Base-by-base conservation (phyloP, 2,113 vertebrate species). In the Corapipo altera region DNA sequence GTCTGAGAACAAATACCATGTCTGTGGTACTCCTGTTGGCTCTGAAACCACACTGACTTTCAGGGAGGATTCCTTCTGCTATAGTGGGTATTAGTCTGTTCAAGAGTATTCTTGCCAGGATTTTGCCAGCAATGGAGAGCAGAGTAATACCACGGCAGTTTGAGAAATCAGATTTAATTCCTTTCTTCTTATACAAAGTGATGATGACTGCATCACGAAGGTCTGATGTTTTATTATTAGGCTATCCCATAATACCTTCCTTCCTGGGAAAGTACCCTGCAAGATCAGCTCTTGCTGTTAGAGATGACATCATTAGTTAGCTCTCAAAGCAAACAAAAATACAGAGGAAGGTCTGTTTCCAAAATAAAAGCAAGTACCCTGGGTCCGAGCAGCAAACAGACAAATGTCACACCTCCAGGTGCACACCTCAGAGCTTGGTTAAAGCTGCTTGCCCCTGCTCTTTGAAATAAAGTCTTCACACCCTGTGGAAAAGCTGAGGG, bases 301-400 rank as follows among this genome's bases (percentile, higher is more conserved):
- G 61, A 9, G 20, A 66, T 8, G 33, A 58, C 37, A 83, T 28
- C n/a, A 28, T 32, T 16, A 12, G 3, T 44, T 5, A 14, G 12
- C 28, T 27, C 51, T 85, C 46, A 62, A 84, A 93, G 61, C 2
- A 3, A 77, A 41, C 59, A 39, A 22, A 69, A 51, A 55, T 3
- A 57, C 3, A 54, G 33, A 28, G 57, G 15, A 35, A 39, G 6
- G 8, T 15, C 49, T 33, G 16, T 28, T 83, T 69, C 51, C 54
- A 64, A 74, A 78, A 58, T 8, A 35, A 75, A 57, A 72, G 28
- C 51, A 76, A 52, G 24, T 11, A 64, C 15, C 28, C 43, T 16
- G 20, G 15, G 49, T 84, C 9, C 0, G 0, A 86, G 79, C n/a
- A 69, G 43, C 49, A 39, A 57, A 35, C 20, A 54, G 28, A 41